phyloP scores from a whole-genome alignment of 2,888 invertebrate species.

The Lithophane leautieri region DNA sequence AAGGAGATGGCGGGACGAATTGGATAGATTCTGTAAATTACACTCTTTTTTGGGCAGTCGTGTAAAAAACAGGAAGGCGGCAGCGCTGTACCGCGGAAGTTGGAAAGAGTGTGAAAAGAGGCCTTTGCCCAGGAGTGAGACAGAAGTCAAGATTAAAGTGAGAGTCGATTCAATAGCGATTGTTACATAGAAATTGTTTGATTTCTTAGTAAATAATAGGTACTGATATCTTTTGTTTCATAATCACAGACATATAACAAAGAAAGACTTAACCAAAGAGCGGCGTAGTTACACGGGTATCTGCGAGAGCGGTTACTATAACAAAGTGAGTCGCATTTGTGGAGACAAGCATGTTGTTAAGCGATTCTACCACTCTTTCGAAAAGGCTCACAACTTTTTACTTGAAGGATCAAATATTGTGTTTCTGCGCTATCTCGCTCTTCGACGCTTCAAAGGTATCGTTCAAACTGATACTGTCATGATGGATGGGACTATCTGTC shows the following conservation, averaged over 20 bases:
- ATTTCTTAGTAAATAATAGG: slow-evolving; percentile 9
- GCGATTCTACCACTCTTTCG: slow-evolving; percentile 88
- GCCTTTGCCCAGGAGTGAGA: slow-evolving; percentile 21
- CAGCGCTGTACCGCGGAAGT: neutral
- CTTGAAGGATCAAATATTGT: slow-evolving; percentile 92
- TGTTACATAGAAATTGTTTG: neutral
- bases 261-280: slow-evolving; percentile 84
- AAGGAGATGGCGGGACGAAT: neutral
- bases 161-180: neutral
- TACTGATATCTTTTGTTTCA: slow-evolving; percentile 31
- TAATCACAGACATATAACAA: slow-evolving; percentile 82
- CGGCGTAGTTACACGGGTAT: slow-evolving; percentile 89
- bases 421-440: slow-evolving; percentile 90
- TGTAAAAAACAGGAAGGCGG: slow-evolving; percentile 7
- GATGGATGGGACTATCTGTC: slow-evolving; percentile 91
- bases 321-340: slow-evolving; percentile 87
- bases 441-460: slow-evolving; percentile 88
- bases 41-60: too few relatives aligned
- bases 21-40: neutral
- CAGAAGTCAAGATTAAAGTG: slow-evolving; percentile 4
- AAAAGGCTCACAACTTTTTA: slow-evolving; percentile 87
- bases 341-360: slow-evolving; percentile 84
- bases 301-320: slow-evolving; percentile 90
- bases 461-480: slow-evolving; percentile 90
- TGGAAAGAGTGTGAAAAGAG: neutral